Base-by-base conservation (phyloP, 2,113 vertebrate species). In the Falco punctatus region DNA sequence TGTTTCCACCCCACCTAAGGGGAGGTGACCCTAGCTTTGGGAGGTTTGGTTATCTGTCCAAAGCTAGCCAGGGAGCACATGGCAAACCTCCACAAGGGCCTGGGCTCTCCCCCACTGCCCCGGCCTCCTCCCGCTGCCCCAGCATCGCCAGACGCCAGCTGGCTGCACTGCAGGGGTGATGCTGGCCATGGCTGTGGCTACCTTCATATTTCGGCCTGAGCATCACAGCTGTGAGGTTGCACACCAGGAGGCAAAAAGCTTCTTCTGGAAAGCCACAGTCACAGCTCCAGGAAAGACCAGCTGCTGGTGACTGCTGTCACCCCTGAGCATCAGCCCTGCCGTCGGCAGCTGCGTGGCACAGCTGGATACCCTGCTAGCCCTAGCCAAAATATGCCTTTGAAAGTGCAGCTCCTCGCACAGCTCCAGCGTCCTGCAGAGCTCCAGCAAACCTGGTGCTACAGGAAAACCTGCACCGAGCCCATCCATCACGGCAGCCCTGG, bases 141-240 rank as follows among this genome's bases (percentile, higher is more conserved):
- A 28, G 55, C 27, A 9, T 10, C 10, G 15, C 67, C 46, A 3
- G 13, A 7, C 26, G 1, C 20, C 67, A 13, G 67, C 22, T 0
- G 3, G 18, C 4, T 13, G 30, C 35, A 2, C 15, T 3, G 2
- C 12, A 11, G 20, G 11, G 44, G 23, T 9, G 65, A 33, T 6
- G 16, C 6, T 61, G 65, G 3, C n/a, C 40, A 5, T 0, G 0
- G 40, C 40, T 44, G 1, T 5, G 46, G 32, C 35, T 12, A 4
- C 33, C 28, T 35, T 27, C 5, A 1, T 0, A 0, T 5, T 28
- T 17, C 13, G 40, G 14, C 46, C 35, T 27, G 0, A 15, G 35
- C 6, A 3, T 16, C 5, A 20, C 23, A 40, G 28, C 58, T 10
- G 27, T 2, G 38, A 54, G 10, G 26, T 1, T 5, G 28, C 52